Evolutionary conservation across 2,113 vertebrate species (phyloP).

Genomic region (Halichoeres trimaculatus): DNA sequence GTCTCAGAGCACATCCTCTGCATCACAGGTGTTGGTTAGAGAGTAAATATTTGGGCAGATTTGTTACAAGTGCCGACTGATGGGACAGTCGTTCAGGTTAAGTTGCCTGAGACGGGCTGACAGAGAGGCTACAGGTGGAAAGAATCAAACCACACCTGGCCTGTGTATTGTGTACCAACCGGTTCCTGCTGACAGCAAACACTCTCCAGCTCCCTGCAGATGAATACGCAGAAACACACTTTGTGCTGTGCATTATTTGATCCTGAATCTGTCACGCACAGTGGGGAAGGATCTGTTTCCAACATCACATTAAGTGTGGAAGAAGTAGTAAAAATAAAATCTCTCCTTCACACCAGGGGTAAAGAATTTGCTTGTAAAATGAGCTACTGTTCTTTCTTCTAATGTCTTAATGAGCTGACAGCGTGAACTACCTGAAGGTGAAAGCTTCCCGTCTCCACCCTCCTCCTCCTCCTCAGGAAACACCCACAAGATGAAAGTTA

Average conservation of each 20-base stretch:
- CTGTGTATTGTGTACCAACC: constrained; percentile 37
- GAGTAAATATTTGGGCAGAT: constrained; percentile 15
- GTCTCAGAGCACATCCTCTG: constrained; percentile 1
- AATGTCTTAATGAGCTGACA: constrained; percentile 49
- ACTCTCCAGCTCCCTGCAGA: constrained; percentile 31
- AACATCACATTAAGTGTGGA: constrained; percentile 25
- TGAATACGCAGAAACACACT: constrained; percentile 16
- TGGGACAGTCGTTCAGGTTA: constrained; percentile 18
- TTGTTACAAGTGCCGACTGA: constrained; percentile 25
- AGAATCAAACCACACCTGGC: constrained; percentile 55
- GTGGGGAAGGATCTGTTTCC: not conserved
- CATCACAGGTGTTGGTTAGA: constrained; percentile 32
- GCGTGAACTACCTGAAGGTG: not conserved
- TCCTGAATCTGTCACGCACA: constrained; percentile 1
- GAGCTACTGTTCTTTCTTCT: constrained; percentile 35
- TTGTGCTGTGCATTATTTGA: not conserved
- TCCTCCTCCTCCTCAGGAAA: constrained; percentile 4
- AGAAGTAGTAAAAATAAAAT: constrained; percentile 33
- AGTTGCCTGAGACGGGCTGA: constrained; percentile 28
- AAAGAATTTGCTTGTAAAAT: constrained; percentile 59
- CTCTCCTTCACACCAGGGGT: constrained; percentile 31
- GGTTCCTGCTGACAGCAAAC: constrained; percentile 59
- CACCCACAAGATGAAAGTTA: not conserved
- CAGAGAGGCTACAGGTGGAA: constrained; percentile 27
- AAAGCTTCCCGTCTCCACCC: constrained; percentile 5